Base-by-base conservation (phyloP, 1,140 invertebrate genomes). In the Chymomyza costata region DNA sequence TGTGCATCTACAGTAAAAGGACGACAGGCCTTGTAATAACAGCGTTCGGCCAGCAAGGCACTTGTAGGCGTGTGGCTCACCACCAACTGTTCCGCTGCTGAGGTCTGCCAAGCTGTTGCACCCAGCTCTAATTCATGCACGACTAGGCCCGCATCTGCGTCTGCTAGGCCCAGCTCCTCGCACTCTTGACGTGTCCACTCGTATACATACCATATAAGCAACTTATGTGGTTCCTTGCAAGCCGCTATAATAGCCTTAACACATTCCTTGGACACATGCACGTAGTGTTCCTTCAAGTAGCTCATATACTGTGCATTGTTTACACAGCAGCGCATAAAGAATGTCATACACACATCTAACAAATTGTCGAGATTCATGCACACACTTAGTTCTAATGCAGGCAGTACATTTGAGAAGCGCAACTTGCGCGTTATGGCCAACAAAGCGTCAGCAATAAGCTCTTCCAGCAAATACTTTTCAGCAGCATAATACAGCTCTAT, bases 171-270 rank as follows among this genome's bases (percentile, higher is more conserved):
- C 5, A 59, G 40, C 44, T 78, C 64, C 34, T 63, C 53, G 28
- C 83, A 85, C 37, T 85, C 83, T 35, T 74, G 80, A n/a, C 81
- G 80, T 7, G 81, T 85, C 83, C 83, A 85, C 35, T 85, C 80
- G 16, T 70, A 82, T 6, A 85, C 76, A 39, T 82, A 85, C 80
- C 83, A 84, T 1, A 84, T 52, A 0, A 85, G 41, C 31, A 82
- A 43, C 56, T 85, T 83, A 15, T 71, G 62, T 2, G 69, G 65
- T 35, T 85, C 68, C 34, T 81, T 84, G 51, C 70, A 70, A 1
- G 71, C 66, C n/a, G 62, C 54, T 15, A 85, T 85, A 0, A 85
- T 83, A 2, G 74, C 57, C 31, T 85, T 85, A 1, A 85, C 65
- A 15, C 83, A 85, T 28, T 85, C 80, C 59, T 85, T 85, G 37